Evolutionary conservation across 1,140 invertebrate species (phyloP).

Genomic region (Coelopa frigida): DNA sequence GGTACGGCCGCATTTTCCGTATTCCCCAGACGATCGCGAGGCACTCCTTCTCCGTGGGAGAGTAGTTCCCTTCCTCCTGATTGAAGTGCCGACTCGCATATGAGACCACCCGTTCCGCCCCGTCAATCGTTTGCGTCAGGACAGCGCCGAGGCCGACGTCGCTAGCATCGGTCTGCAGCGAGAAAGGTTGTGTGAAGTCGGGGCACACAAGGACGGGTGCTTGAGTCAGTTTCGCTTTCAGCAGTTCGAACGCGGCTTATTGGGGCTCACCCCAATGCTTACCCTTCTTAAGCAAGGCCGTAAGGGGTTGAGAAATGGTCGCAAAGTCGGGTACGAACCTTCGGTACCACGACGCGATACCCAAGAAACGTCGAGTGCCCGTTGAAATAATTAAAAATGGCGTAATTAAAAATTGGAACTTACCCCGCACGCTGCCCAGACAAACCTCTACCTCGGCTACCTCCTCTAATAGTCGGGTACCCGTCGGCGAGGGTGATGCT

Average conservation of each 20-base stretch:
- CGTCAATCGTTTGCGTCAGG: constrained; percentile 20
- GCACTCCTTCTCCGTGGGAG: constrained; percentile 47
- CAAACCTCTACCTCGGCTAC: too few relatives aligned
- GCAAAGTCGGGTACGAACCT: too few relatives aligned
- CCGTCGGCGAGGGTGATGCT: too few relatives aligned
- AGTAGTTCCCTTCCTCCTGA: constrained; percentile 43
- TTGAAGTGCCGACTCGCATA: constrained; percentile 43
- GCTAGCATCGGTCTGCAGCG: constrained; percentile 21
- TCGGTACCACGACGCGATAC: too few relatives aligned
- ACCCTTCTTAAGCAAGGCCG: constrained; percentile 11
- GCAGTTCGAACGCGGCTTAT: constrained; percentile 8
- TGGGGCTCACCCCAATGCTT: constrained; percentile 3
- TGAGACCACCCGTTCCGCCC: constrained; percentile 23
- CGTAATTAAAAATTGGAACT: too few relatives aligned
- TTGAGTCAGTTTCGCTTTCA: constrained; percentile 9
- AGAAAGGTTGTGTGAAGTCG: constrained; percentile 16
- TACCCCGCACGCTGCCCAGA: too few relatives aligned
- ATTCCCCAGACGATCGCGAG: constrained; percentile 48
- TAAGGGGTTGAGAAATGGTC: too few relatives aligned
- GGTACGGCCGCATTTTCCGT: constrained; percentile 46
- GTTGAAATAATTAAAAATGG: too few relatives aligned
- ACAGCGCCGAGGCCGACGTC: constrained; percentile 23
- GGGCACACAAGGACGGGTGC: constrained; percentile 18
- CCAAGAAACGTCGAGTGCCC: too few relatives aligned
- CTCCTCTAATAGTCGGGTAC: too few relatives aligned